Conservation (phyloP, 2,797 vertebrate species). For the Basileuterus tristriatus region DNA sequence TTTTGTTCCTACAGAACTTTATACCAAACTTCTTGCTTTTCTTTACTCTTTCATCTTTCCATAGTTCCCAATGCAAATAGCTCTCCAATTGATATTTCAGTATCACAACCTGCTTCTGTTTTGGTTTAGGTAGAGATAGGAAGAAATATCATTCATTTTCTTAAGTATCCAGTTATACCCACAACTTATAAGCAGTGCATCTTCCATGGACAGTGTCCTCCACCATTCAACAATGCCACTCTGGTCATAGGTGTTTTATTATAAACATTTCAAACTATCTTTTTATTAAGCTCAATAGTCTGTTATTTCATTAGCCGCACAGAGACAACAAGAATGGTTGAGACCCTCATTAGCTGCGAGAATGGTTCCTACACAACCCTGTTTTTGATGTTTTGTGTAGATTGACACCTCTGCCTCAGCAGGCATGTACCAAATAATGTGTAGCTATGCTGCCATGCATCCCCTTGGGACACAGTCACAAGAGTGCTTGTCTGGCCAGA, state of each 20-base stretch:
- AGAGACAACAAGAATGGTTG: neutral
- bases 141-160: neutral
- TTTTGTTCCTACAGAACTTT: neutral
- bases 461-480: neutral
- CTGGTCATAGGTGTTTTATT: neutral
- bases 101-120: neutral
- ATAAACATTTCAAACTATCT: fast-evolving
- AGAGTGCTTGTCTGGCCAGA: neutral
- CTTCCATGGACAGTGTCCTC: neutral
- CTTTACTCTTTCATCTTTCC: neutral
- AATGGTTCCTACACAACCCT: neutral
- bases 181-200: neutral
- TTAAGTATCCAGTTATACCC: neutral
- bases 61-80: neutral
- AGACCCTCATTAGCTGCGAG: neutral
- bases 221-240: neutral
- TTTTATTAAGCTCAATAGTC: neutral
- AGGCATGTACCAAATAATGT: fast-evolving
- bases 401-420: neutral
- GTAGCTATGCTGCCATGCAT: neutral
- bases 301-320: neutral
- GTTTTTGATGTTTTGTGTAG: neutral
- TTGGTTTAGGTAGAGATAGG: neutral
- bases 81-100: neutral
- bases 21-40: neutral